Evolutionary conservation across 2,113 vertebrate species (phyloP), one percentile per base, ranked within the genome.

Genomic region (Plestiodon gilberti): DNA sequence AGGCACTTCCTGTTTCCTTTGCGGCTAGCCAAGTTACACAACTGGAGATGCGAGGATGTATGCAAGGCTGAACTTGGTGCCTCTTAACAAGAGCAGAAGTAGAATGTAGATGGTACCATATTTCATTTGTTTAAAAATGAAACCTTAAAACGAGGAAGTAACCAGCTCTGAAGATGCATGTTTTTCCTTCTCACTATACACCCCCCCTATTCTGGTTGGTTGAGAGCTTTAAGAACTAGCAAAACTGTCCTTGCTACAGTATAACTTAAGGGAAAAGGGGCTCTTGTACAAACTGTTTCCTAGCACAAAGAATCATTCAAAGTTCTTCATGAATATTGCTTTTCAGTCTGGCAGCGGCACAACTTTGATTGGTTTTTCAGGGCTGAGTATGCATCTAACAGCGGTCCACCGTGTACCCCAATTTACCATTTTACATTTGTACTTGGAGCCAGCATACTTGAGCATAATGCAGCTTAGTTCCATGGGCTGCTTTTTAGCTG

Each of bases 1-100:
- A 81, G 38, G 48, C 4, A 25, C 74, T 76, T 84, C 82, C 25
- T 62, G 38, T 86, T 81, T 86, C 23, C 40, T 74, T 17, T 79
- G 30, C 59, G 64, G 15, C 40, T 48, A 52, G 22, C 69, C 64
- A 73, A 28, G 52, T 18, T 64, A 85, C 2, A 15, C 52, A 20
- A 30, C 20, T 73, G 30, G 67, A 18, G 22, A 33, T 86, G 13
- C 7, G n/a, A 8, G 65, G 52, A 57, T 57, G 4, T 28, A 2
- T 84, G 25, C 48, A 55, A 23, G 61, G 20, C 8, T 62, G 61
- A 43, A 74, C 25, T 30, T 14, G 57, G 25, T 52, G 73, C 40
- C n/a, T 76, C 2, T 76, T 59, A 76, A 11, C 79, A 64, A 52
- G 28, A 35, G 33, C 18, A 71, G 52, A 59, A 6, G 64, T 55